Evolutionary conservation across 2,888 invertebrate species (phyloP).

Genomic region (Drosophila falleni): DNA sequence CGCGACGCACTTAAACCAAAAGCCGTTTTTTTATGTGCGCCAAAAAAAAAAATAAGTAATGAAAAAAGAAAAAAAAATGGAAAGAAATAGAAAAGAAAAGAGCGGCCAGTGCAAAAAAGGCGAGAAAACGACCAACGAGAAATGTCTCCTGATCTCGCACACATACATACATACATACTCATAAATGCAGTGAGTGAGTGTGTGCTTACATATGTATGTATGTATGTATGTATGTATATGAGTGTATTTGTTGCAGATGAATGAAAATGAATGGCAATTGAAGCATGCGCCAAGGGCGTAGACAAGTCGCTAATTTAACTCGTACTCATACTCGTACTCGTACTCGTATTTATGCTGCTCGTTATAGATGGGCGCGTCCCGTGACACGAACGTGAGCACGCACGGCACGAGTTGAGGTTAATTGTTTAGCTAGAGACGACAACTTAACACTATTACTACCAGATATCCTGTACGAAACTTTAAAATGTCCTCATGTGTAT

Average conservation of each 20-base stretch:
- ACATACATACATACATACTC: slow-evolving; percentile 4
- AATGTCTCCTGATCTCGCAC: slow-evolving; percentile 58
- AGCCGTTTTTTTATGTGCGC: slow-evolving; percentile 71
- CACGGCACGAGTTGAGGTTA: background rate
- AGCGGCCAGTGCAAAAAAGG: slow-evolving; percentile 57
- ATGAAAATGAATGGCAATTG: slow-evolving; percentile 46
- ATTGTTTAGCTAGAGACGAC: background rate
- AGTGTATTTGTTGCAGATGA: slow-evolving; percentile 43
- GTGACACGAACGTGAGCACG: slow-evolving; percentile 15
- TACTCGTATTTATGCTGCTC: slow-evolving; percentile 8
- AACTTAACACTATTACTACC: background rate
- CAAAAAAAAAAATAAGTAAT: slow-evolving; percentile 46
- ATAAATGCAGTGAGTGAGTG: no score
- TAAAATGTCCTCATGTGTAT: background rate
- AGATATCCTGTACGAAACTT: background rate
- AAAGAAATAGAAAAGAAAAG: slow-evolving; percentile 51
- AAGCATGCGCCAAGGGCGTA: slow-evolving; percentile 51
- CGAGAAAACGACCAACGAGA: slow-evolving; percentile 64
- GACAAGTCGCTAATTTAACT: slow-evolving; percentile 25
- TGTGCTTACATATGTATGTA: background rate
- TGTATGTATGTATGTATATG: no score
- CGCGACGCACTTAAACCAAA: slow-evolving; percentile 73
- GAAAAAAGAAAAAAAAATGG: slow-evolving; percentile 27
- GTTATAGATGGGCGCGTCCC: slow-evolving; percentile 13
- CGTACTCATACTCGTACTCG: background rate